Conservation (phyloP, 2,888 invertebrate genomes). For the Calephelis perditalis region DNA sequence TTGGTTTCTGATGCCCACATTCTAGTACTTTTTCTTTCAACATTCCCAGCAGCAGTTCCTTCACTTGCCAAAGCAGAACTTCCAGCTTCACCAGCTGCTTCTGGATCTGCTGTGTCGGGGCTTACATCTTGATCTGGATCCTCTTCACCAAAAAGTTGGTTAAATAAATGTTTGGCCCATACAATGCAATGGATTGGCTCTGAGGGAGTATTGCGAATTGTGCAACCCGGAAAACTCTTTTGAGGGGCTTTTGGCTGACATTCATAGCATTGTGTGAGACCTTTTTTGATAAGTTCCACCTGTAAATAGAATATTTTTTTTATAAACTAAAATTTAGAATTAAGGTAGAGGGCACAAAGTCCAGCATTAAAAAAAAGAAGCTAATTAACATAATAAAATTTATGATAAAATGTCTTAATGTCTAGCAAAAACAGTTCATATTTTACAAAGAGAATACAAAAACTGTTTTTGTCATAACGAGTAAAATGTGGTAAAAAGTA, state of each 20-base stretch:
- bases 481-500: too few species aligned
- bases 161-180: conserved; percentile 99
- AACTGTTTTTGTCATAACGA: too few species aligned
- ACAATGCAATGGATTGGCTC: conserved; percentile 99
- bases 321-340: too few species aligned
- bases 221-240: conserved; percentile 97
- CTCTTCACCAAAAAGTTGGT: conserved; percentile 98
- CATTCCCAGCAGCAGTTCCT: conserved; percentile 68
- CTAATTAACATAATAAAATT: too few species aligned
- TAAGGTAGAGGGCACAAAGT: background rate
- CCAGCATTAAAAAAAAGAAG: conserved; percentile 4
- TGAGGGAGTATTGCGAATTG: conserved; percentile 98
- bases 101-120: conserved; percentile 97
- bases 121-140: conserved; percentile 98
- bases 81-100: conserved; percentile 86
- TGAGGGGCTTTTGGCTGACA: conserved; percentile 94
- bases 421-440: too few species aligned
- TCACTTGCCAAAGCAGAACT: conserved; percentile 73
- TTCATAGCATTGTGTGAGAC: conserved; percentile 96
- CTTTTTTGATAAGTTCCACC: conserved; percentile 92
- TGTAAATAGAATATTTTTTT: conserved; percentile 30
- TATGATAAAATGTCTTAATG: too few species aligned
- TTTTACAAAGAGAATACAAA: too few species aligned
- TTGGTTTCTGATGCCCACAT: conserved; percentile 91
- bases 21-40: conserved; percentile 85